Evolutionary conservation across 2,888 invertebrate species (phyloP), one percentile per base, ranked within the genome.

Genomic region (Tetramorium bicarinatum): DNA sequence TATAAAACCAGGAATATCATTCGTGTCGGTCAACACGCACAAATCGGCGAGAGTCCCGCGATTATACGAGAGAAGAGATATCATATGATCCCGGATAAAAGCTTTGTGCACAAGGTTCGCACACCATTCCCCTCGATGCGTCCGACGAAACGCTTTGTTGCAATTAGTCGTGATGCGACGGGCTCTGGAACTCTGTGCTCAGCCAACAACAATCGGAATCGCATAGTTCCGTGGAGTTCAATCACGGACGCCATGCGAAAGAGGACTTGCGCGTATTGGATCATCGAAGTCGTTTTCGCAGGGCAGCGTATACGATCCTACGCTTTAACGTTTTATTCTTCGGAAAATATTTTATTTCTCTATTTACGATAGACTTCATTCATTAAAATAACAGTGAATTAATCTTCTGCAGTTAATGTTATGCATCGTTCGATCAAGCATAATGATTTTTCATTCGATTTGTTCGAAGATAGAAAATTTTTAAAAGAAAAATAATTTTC

Each of bases 151-250:
- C 56, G 82, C 81, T 84, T 83, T 69, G 82, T 86, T 69, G 80
- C 71, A 83, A 88, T 87, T 88, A 87, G 79, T 44, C 76, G 80
- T 25, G 72, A 76, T 82, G 79, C 77, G 67, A 75, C 76, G 82
- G 49, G 47, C 67, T 76, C 76, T 62, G 75, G 47, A 61, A 54
- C 77, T 69, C 64, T 47, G 71, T 72, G 85, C 72, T 64, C 74
- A 47, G 61, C 47, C 61, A 56, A 84, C 67, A 86, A 85, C 87
- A 81, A 77, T 84, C 66, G 76, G 83, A 87, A 87, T 87, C 81
- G 79, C 81, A 86, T 87, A 88, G 87, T 86, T 85, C 81, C 84
- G 61, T 34, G 52, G 71, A 80, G 82, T 85, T 86, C 86, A 80
- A 87, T 88, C 86, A 82, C 84, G 61, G 38, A 38, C n/a, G 21